Conservation (phyloP, 2,113 vertebrate species). For the Calcarius ornatus region DNA sequence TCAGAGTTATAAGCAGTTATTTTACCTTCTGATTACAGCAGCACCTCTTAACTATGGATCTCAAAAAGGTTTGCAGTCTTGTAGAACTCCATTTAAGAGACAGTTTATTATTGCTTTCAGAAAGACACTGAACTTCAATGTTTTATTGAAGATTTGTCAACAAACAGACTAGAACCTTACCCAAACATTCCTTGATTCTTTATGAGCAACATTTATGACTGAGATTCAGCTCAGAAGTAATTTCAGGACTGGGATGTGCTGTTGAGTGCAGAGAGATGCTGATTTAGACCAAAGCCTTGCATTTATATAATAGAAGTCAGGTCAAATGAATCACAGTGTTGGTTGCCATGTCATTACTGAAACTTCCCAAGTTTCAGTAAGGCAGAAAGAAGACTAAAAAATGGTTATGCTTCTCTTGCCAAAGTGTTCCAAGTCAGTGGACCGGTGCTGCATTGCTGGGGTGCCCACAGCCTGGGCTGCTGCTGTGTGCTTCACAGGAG, state of each 20-base stretch:
- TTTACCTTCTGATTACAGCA: neutral
- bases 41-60: neutral
- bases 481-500: neutral
- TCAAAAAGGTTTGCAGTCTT: neutral
- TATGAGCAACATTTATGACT: neutral
- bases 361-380: neutral
- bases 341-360: neutral
- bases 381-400: neutral
- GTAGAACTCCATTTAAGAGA: neutral
- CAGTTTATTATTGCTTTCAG: neutral
- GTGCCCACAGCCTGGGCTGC: neutral
- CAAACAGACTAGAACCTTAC: neutral
- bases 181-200: neutral
- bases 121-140: neutral
- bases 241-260: neutral
- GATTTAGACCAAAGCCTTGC: neutral
- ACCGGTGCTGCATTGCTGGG: fast-evolving
- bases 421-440: neutral
- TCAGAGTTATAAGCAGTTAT: neutral
- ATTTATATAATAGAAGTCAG: neutral
- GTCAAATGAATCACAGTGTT: neutral
- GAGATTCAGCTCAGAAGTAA: neutral
- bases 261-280: neutral
- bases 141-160: neutral
- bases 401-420: neutral